Evolutionary conservation across 2,888 invertebrate genomes (phyloP).

Genomic region (Rhopalosiphum nymphaeae): DNA sequence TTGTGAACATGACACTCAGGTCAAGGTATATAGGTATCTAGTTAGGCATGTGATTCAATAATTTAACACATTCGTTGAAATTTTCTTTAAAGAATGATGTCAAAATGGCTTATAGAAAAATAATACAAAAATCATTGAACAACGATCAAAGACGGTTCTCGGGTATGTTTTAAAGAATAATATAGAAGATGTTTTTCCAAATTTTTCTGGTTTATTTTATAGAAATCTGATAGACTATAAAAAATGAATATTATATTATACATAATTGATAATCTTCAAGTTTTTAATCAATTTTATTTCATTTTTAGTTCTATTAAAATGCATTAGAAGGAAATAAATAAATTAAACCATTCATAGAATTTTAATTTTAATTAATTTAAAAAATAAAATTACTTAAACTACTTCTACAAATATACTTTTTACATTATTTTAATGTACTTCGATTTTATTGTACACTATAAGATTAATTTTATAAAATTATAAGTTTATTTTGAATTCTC

Average conservation of each 20-base stretch:
- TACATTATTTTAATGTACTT: too few species aligned
- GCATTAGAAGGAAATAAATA: not conserved
- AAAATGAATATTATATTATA: not conserved
- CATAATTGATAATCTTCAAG: not conserved
- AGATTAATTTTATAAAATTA: not conserved
- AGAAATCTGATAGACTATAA: not conserved
- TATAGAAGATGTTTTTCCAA: not conserved
- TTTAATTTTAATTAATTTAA: not conserved
- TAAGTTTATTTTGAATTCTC: not conserved
- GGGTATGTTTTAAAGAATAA: not conserved
- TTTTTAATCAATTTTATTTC: not conserved
- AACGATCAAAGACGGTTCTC: not conserved
- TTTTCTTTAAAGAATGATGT: not conserved
- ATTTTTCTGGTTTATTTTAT: not conserved
- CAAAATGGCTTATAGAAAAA: not conserved
- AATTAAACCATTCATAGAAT: not conserved
- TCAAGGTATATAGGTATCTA: not conserved
- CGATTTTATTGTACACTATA: not conserved
- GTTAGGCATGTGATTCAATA: not conserved
- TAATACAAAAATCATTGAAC: not conserved
- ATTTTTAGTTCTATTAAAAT: not conserved
- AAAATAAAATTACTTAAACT: not conserved
- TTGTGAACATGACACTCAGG: constrained; percentile 20
- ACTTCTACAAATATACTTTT: too few species aligned
- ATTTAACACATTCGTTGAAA: not conserved